Percentiles rank a stretch among this genome's conserved stretches.
Evolutionary conservation across 2,888 invertebrate genomes (phyloP).

Genomic region (Drosophila neoperkinsi): DNA sequence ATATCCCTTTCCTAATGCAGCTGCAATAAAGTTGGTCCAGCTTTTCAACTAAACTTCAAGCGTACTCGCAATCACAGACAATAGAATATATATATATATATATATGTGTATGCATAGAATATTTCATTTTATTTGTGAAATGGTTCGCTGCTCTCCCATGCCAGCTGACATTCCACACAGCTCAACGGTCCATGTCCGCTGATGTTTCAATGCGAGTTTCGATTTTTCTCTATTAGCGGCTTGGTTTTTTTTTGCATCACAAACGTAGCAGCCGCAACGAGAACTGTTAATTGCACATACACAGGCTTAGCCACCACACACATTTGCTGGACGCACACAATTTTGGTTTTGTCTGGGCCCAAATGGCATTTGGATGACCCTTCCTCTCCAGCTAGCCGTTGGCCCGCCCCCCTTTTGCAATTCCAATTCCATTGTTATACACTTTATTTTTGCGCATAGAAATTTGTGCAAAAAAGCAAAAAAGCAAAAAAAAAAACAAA

Average conservation of each 20-base stretch:
- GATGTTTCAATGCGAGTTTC: constrained; percentile 2
- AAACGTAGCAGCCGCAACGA: constrained; percentile 48
- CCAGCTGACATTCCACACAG: background rate
- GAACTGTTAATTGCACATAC: constrained; percentile 49
- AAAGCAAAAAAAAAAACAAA: background rate
- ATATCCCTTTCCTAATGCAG: background rate
- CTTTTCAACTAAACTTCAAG: constrained; percentile 34
- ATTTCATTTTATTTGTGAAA: constrained; percentile 1
- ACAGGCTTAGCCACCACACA: constrained; percentile 11
- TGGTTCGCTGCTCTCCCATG: background rate
- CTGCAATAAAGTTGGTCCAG: background rate
- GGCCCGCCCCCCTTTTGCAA: background rate
- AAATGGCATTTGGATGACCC: constrained; percentile 35
- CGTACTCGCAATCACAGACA: constrained; percentile 24
- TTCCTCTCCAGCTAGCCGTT: constrained; percentile 15
- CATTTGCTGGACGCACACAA: constrained; percentile 3
- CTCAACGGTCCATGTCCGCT: background rate
- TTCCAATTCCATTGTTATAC: constrained; percentile 51
- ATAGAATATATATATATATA: constrained; percentile 5
- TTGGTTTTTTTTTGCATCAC: background rate
- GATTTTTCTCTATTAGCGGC: background rate
- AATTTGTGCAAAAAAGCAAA: constrained; percentile 7
- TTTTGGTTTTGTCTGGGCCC: constrained; percentile 1
- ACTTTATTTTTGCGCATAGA: constrained; percentile 12
- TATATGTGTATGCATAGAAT: background rate